A percentile compares a stretch with the other conserved stretches of the same genome.
Evolutionary conservation across 2,113 vertebrate genomes (phyloP).

Genomic region (Myiozetetes cayanensis): DNA sequence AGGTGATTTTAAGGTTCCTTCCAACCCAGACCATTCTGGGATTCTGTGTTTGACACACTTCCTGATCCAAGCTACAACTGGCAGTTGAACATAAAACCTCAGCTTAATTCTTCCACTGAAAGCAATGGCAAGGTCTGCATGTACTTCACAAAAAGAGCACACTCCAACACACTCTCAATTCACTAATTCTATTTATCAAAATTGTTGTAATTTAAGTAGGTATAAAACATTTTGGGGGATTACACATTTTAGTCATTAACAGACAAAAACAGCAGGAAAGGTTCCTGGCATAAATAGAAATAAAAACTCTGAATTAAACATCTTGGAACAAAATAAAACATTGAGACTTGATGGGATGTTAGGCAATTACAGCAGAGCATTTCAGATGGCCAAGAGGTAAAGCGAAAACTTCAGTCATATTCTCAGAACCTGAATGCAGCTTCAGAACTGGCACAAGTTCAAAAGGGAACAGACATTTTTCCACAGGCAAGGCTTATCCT

Average conservation of each 20-base stretch:
- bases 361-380: background rate
- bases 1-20: background rate
- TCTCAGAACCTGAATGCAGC: background rate
- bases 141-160: background rate
- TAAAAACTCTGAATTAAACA: background rate
- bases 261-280: background rate
- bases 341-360: background rate
- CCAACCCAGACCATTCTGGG: background rate
- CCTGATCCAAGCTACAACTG: background rate
- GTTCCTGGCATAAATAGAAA: background rate
- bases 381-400: constrained; percentile 3
- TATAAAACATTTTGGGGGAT: background rate
- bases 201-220: background rate
- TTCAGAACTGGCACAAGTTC: background rate
- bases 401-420: background rate
- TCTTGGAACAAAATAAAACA: background rate
- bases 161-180: background rate
- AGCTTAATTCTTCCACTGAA: background rate
- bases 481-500: background rate
- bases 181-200: background rate
- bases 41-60: too few relatives aligned
- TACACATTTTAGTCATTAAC: background rate
- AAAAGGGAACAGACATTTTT: background rate
- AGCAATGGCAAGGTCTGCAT: background rate
- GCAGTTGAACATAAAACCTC: background rate